Conservation (phyloP, 2,113 vertebrate species). For the Romanogobio albipinnatus region DNA sequence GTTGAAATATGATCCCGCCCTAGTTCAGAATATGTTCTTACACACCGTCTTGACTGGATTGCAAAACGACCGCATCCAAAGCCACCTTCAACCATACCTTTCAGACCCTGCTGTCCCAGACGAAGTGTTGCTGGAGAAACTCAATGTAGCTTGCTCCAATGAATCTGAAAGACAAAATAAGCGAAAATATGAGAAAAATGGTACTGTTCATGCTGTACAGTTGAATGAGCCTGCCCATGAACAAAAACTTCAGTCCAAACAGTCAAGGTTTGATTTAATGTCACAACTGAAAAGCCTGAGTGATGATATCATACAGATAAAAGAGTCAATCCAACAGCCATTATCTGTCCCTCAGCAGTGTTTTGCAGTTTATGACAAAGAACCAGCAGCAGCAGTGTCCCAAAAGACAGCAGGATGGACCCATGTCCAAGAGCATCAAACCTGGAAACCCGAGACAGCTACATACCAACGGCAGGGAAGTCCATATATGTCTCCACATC, state of each 20-base stretch:
- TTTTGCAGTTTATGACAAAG: background rate
- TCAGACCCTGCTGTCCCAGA: too few relatives aligned
- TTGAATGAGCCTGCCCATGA: background rate
- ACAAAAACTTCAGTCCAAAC: background rate
- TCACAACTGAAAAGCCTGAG: background rate
- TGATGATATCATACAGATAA: background rate
- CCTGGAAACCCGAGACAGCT: background rate
- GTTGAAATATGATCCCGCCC: background rate
- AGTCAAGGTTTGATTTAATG: background rate
- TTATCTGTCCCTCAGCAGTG: background rate
- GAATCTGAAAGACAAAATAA: background rate
- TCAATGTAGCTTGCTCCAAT: background rate
- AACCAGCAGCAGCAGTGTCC: background rate
- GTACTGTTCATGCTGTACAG: background rate
- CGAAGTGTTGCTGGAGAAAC: background rate
- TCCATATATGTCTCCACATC: background rate
- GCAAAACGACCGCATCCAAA: background rate
- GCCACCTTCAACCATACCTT: background rate
- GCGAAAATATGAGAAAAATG: background rate
- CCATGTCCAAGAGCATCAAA: background rate
- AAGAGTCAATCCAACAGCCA: background rate
- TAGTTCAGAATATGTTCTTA: conserved; percentile 30
- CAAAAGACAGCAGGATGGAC: background rate
- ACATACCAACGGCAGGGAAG: background rate
- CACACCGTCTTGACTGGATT: conserved; percentile 18